These are phyloP conservation scores for Ctenodactylus gundi DNA, from an alignment of 2,113 vertebrate genomes.

Conservation along the genomic window DNA sequence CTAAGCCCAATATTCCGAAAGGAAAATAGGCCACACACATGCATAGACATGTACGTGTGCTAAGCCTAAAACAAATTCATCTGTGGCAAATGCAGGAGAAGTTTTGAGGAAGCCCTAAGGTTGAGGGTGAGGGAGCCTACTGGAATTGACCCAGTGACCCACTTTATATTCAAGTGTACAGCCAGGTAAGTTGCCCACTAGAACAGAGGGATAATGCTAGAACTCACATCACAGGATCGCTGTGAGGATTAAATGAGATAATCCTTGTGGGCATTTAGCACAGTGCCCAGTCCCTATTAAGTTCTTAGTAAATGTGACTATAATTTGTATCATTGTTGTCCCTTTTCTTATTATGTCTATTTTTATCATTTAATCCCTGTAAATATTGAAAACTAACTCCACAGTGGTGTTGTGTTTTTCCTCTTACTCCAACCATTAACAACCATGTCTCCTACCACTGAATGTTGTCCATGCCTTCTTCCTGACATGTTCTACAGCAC, in stretches of 20 bases:
- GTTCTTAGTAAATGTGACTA: slow-evolving; percentile 5
- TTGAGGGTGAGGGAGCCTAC: too few species aligned
- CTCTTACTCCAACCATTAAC: neutral
- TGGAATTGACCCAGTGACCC: too few species aligned
- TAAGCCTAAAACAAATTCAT: neutral
- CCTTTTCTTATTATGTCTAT: slow-evolving; percentile 5
- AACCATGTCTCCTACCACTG: neutral
- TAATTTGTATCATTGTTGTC: slow-evolving; percentile 32
- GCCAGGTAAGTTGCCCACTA: neutral
- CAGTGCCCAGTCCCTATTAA: neutral
- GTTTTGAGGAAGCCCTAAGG: neutral
- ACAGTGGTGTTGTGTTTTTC: neutral
- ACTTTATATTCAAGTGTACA: neutral
- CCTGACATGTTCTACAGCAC: neutral
- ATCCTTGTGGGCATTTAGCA: neutral
- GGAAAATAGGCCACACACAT: neutral
- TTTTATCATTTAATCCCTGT: neutral
- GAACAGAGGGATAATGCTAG: neutral
- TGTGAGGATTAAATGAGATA: slow-evolving; percentile 19
- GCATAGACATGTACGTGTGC: neutral
- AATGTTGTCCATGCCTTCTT: neutral
- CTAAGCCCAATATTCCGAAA: neutral
- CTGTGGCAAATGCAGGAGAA: neutral
- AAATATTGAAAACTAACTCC: neutral
- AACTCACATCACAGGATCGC: neutral